Evolutionary conservation across 2,797 vertebrate genomes (phyloP), one percentile per base, ranked within the genome.

Genomic region (Epinephelus awoara): DNA sequence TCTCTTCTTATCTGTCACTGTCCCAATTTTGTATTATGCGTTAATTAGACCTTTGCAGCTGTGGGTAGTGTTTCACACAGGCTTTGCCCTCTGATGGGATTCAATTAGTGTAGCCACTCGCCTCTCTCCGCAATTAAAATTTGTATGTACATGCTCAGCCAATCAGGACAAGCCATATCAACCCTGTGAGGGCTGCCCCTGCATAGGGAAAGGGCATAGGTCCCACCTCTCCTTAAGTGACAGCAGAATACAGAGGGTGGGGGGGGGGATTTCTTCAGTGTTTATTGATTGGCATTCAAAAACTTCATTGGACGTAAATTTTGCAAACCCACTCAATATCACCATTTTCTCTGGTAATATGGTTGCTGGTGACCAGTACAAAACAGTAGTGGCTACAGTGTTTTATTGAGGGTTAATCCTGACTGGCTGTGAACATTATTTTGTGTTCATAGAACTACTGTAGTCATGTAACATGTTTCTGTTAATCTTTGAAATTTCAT

Each of bases 1-100:
- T 77, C 50, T 71, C 58, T 57, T 72, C 68, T 88, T 83, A 81
- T 84, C 66, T 52, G 58, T 75, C 66, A 38, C 25, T 49, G 67
- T 80, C 62, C 72, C 50, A 67, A 29, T 84, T 66, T 84, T 81
- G 63, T 67, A 19, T 75, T 51, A 59, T 13, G 7, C 78, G 78
- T 79, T 90, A 85, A 91, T 92, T 79, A 80, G 83, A 65, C 62
- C 58, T 79, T 70, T 84, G 64, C 71, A 61, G 64, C 46, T 51
- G 19, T 13, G 65, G 54, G 50, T 55, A 79, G n/a, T 70, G 76
- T 77, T 79, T 72, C 66, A 72, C 63, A 25, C 61, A 55, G 54
- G 47, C 50, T 76, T 64, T 71, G 9, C 52, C 19, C 44, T 75
- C 72, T 85, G 75, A 86, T 87, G 78, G 79, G 75, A 85, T 85